Evolutionary conservation across 2,113 vertebrate species (phyloP).

Genomic region (Penelope pileata): DNA sequence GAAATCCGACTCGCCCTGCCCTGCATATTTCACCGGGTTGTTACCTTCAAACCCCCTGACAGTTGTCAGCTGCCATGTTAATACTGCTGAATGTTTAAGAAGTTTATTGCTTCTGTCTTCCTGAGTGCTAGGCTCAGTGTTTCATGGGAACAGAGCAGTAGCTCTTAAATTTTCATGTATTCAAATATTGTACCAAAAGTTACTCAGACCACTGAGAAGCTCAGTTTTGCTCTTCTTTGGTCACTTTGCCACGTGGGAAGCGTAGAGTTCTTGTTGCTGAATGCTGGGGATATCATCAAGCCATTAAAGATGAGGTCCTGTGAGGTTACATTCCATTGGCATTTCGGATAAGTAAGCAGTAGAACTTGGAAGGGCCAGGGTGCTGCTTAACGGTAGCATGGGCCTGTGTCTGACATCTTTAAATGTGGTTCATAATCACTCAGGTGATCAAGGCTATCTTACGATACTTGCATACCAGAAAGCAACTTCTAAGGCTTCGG

Average conservation of each 20-base stretch:
- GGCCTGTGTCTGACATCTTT: neutral
- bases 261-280: neutral
- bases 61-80: rapidly evolving
- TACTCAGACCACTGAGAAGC: neutral
- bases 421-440: neutral
- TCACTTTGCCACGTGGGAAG: neutral
- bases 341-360: neutral
- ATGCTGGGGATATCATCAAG: neutral
- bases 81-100: neutral
- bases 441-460: neutral
- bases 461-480: neutral
- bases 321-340: neutral
- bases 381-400: neutral
- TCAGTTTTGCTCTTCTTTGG: neutral
- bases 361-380: neutral
- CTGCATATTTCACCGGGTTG: neutral
- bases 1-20: neutral
- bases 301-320: neutral
- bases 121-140: neutral
- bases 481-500: neutral
- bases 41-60: neutral
- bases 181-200: neutral
- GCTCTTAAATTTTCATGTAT: neutral
- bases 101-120: neutral
- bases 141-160: neutral